Conservation (phyloP, 92 coral and sea anemone genomes). For the Metridium senile region DNA sequence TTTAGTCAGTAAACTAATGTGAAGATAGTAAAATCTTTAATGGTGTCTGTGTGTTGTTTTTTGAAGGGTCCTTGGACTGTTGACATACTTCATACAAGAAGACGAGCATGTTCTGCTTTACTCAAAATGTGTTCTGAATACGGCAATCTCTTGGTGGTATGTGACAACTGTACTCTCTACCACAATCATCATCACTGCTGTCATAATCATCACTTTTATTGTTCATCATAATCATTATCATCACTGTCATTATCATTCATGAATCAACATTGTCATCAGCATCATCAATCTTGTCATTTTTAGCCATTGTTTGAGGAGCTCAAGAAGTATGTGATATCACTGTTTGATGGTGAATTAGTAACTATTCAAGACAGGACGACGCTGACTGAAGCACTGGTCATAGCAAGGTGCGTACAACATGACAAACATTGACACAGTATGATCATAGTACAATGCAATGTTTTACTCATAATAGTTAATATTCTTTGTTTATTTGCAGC, state of each 20-base stretch:
- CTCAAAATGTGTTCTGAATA: slow-evolving; percentile 69
- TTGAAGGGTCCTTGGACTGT: slow-evolving; percentile 74
- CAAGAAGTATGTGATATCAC: slow-evolving; percentile 73
- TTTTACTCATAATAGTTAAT: background rate
- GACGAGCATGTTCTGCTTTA: slow-evolving; percentile 75
- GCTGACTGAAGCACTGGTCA: slow-evolving; percentile 86
- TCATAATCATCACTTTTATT: too few relatives aligned
- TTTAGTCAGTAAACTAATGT: background rate
- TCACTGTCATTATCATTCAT: too few relatives aligned
- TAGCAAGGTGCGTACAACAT: slow-evolving; percentile 65
- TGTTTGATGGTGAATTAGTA: slow-evolving; percentile 77
- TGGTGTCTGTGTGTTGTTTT: background rate
- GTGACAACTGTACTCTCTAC: slow-evolving; percentile 12
- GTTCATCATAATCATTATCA: too few relatives aligned
- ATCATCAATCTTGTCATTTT: background rate
- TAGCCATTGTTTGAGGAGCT: slow-evolving; percentile 88
- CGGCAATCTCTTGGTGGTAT: slow-evolving; percentile 80
- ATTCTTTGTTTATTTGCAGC: slow-evolving; percentile 7
- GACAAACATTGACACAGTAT: background rate
- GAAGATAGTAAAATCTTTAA: too few relatives aligned
- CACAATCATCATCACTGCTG: too few relatives aligned
- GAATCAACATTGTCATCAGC: too few relatives aligned
- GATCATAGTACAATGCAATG: too few relatives aligned
- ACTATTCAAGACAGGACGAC: slow-evolving; percentile 79
- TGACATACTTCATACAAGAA: slow-evolving; percentile 84